Evolutionary conservation across 2,888 invertebrate species (phyloP).

Genomic region (Mycalesis mineus): DNA sequence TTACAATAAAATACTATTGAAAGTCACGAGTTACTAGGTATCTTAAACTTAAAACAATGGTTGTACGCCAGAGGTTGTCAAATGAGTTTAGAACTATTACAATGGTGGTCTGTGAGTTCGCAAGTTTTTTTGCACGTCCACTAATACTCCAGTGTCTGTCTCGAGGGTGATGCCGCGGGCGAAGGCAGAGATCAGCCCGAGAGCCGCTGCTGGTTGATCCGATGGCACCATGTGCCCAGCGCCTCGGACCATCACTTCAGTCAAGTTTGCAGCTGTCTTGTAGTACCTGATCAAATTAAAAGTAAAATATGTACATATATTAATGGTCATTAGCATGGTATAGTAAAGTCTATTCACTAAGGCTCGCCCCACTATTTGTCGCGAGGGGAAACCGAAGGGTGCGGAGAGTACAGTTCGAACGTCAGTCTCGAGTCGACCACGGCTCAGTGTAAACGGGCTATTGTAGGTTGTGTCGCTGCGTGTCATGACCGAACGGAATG

Average conservation of each 20-base stretch:
- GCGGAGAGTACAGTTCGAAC: no score
- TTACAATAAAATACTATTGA: conserved; percentile 19
- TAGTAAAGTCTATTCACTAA: background rate
- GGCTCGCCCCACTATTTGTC: no score
- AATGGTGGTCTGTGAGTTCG: conserved; percentile 46
- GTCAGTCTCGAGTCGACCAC: no score
- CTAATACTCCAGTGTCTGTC: conserved; percentile 54
- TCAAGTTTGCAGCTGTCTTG: conserved; percentile 75
- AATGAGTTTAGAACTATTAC: conserved; percentile 36
- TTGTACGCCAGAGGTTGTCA: conserved; percentile 8
- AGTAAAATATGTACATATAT: background rate
- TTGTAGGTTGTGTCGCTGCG: no score
- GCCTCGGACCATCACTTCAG: conserved; percentile 79
- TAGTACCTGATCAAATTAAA: conserved; percentile 63
- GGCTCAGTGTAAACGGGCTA: no score
- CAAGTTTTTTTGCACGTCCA: conserved; percentile 53
- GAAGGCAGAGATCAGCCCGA: conserved; percentile 80
- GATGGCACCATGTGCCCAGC: conserved; percentile 84
- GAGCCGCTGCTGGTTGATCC: conserved; percentile 79
- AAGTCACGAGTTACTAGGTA: conserved; percentile 10
- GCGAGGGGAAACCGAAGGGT: no score
- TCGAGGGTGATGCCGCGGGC: conserved; percentile 60
- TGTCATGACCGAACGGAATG: no score
- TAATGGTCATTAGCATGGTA: no score
- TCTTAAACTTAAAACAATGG: conserved; percentile 15